Evolutionary conservation across 2,888 invertebrate genomes (phyloP), one percentile per base, ranked within the genome.

Genomic region (Amblyjoppa fuscipennis): DNA sequence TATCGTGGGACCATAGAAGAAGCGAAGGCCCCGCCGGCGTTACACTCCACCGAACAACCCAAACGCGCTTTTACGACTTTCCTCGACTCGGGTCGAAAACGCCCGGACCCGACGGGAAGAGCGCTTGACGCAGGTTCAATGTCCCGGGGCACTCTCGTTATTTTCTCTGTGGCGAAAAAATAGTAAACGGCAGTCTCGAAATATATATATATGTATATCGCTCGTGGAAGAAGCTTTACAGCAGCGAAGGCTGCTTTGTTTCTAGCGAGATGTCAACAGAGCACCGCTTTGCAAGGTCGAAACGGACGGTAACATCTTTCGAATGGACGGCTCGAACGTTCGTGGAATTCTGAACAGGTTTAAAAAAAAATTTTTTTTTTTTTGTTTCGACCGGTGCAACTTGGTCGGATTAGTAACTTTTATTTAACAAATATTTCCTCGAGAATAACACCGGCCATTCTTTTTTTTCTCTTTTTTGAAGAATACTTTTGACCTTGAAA

Each of bases 1-100:
- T 76, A 84, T 81, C 84, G 80, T 77, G 75, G 76, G 80, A 76
- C 49, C 71, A 79, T 66, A 56, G 77, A 69, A 53, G 20, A 59
- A 49, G 71, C 76, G 71, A 64, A 11, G 13, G 5, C 53, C 71
- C 75, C 74, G 49, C 4, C 49, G 31, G 7, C 56, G 31, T 38
- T 9, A 31, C 28, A 11, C 69, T 34, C 11, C 16, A 49, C 25
- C 7, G 59, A 34, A 45, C 68, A 31, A 28, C 11, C 31, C 13
- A 78, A 41, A 64, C 66, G 34, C 49, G 49, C 61, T 76, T 53
- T 64, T 66, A 76, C 76, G 66, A 66, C 66, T 34, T 16, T 77
- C 73, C 70, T 75, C 74, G 74, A 75, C 56, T 71, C 70, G 56
- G 71, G 53, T 28, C 76, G 66, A 61, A 84, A 76, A 71, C 75